Evolutionary conservation across 2,113 vertebrate species (phyloP).

Genomic region (Calcarius ornatus): DNA sequence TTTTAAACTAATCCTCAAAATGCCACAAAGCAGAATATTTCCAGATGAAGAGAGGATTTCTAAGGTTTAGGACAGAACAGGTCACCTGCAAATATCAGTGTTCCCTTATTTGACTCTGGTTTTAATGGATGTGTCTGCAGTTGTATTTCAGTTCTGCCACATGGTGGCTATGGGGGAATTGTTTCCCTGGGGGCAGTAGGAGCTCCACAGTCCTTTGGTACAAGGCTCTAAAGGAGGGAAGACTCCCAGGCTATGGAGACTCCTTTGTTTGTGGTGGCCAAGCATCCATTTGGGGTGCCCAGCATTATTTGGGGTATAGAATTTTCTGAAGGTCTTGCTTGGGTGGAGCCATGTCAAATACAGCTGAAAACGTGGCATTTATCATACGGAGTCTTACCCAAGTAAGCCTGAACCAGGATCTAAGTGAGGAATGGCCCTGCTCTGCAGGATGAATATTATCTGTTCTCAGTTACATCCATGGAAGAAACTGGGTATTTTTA

Average conservation of each 20-base stretch:
- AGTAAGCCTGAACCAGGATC: background rate
- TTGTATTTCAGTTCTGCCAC: background rate
- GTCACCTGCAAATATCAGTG: background rate
- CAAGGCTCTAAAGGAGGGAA: background rate
- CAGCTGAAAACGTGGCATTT: background rate
- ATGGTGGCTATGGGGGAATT: background rate
- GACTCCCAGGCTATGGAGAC: background rate
- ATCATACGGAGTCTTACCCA: background rate
- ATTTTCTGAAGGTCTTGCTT: background rate
- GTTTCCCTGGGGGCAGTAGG: background rate
- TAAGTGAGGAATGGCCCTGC: background rate
- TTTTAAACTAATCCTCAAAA: background rate
- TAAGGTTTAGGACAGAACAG: background rate
- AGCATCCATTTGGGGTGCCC: fast-evolving
- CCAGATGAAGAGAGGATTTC: background rate
- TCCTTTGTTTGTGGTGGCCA: background rate
- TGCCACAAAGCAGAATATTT: background rate
- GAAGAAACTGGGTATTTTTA: background rate
- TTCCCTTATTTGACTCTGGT: background rate
- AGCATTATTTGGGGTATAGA: background rate
- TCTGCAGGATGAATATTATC: background rate
- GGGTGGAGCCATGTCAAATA: fast-evolving
- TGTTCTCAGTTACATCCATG: background rate
- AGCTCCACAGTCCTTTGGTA: background rate
- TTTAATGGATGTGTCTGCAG: background rate